Evolutionary conservation across 2,797 vertebrate genomes (phyloP), one percentile per base, ranked within the genome.

Genomic region (Anabacerthia variegaticeps): DNA sequence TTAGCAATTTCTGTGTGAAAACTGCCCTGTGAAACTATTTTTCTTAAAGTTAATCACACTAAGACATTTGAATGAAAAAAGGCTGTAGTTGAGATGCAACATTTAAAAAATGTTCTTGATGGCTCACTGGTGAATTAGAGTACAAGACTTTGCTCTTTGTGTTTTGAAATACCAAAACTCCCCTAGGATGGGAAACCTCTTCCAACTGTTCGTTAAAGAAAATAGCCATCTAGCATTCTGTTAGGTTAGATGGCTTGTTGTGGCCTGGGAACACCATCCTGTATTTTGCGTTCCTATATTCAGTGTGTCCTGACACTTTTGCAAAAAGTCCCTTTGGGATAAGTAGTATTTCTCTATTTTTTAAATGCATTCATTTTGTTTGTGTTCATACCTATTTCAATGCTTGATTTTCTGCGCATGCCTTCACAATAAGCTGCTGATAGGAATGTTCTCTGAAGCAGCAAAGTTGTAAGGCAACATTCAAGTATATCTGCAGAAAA

Each of bases 81-180:
- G 48, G 51, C 39, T 41, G 28, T 8, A 49, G 59, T 20, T 73
- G 66, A 81, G 86, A 84, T 46, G 11, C 88, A 87, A 76, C 65
- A 61, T 71, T 85, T 28, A 5, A 73, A 84, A 90, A 81, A 41
- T 41, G 55, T 67, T 79, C 36, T 13, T 59, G 39, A 80, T 91
- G 55, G 30, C 27, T 92, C 65, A 85, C 61, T 75, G 46, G 72
- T 95, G 66, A 62, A 54, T 85, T 85, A n/a, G 14, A 88, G 68
- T 84, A 95, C 91, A 94, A 94, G 91, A 85, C 30, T 93, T 93
- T 81, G 82, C 87, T 92, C 73, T 95, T 91, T 91, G 0, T 2
- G 21, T 80, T 95, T 61, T 78, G 37, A 88, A 93, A 67, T 85
- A 46, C 44, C 37, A 30, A 74, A 69, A 89, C 7, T 94, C 79